Conservation (phyloP, 2,888 invertebrate species). For the Timandra comae region DNA sequence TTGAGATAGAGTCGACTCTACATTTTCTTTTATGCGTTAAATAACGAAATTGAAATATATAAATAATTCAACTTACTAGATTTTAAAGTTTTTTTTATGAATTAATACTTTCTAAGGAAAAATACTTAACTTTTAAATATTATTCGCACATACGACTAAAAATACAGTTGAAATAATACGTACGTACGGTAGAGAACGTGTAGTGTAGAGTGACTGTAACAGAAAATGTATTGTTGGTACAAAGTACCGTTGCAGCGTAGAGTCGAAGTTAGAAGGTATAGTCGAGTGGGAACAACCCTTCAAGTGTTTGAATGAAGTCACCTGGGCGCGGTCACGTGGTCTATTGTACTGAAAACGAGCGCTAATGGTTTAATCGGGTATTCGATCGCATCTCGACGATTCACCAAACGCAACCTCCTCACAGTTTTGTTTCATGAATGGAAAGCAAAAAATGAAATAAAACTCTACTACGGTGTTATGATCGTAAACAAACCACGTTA, state of each 20-base stretch:
- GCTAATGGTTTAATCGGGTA: slow-evolving; percentile 62
- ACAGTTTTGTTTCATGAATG: slow-evolving; percentile 60
- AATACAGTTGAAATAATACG: too few species aligned
- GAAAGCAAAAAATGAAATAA: slow-evolving; percentile 47
- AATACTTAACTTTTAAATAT: too few species aligned
- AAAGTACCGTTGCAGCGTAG: not conserved
- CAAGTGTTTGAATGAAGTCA: slow-evolving; percentile 58
- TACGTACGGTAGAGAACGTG: too few species aligned
- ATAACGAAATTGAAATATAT: too few species aligned
- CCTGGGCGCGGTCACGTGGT: slow-evolving; percentile 52
- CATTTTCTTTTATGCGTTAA: too few species aligned
- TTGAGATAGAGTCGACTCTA: too few species aligned
- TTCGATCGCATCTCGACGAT: slow-evolving; percentile 53
- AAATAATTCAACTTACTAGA: too few species aligned
- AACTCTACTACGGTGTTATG: slow-evolving; percentile 45
- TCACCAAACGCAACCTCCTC: slow-evolving; percentile 52
- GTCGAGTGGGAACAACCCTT: slow-evolving; percentile 31
- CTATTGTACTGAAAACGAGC: slow-evolving; percentile 60
- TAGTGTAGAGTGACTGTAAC: too few species aligned
- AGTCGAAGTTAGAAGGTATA: slow-evolving; percentile 11
- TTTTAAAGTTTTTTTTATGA: too few species aligned
- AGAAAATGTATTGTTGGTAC: too few species aligned
- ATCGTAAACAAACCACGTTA: slow-evolving; percentile 46
- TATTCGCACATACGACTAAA: too few species aligned
- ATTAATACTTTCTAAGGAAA: too few species aligned